Evolutionary conservation across 2,888 invertebrate genomes (phyloP).

Genomic region (Nomada ruficornis): DNA sequence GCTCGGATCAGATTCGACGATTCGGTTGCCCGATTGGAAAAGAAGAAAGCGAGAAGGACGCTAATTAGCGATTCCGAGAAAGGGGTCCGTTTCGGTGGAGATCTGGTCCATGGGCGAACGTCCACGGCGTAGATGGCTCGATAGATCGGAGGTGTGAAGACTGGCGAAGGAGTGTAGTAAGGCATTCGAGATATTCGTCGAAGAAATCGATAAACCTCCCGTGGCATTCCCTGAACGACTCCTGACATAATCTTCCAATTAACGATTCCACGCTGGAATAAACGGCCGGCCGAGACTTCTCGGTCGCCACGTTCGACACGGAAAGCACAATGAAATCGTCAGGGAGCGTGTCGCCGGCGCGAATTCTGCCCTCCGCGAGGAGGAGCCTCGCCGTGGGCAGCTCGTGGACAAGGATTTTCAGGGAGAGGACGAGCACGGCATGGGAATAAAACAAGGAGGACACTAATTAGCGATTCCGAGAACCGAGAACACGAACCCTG

Average conservation of each 20-base stretch:
- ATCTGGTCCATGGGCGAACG: constrained; percentile 65
- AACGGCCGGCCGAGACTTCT: background rate
- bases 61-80: constrained; percentile 74
- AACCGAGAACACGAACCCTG: constrained; percentile 81
- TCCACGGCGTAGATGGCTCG: constrained; percentile 57
- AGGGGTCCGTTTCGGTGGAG: constrained; percentile 60
- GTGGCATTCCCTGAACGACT: constrained; percentile 47
- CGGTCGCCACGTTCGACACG: background rate
- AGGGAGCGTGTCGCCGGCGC: constrained; percentile 77
- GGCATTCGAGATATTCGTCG: constrained; percentile 69
- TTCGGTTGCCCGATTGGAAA: constrained; percentile 65
- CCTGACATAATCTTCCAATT: constrained; percentile 21
- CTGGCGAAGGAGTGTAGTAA: constrained; percentile 66
- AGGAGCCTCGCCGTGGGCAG: constrained; percentile 30
- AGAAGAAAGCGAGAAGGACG: constrained; percentile 63
- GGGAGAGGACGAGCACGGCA: constrained; percentile 67
- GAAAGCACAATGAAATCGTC: constrained; percentile 72
- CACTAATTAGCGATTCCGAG: constrained; percentile 84
- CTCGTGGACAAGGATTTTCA: constrained; percentile 78
- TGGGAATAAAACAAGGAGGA: constrained; percentile 82
- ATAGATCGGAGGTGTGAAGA: constrained; percentile 67
- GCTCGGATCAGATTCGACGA: constrained; percentile 69
- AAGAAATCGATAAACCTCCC: constrained; percentile 69
- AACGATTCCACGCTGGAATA: background rate
- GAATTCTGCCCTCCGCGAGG: constrained; percentile 26